Conservation (phyloP, 1,140 invertebrate genomes). For the Pseudomyrmex concolor region DNA sequence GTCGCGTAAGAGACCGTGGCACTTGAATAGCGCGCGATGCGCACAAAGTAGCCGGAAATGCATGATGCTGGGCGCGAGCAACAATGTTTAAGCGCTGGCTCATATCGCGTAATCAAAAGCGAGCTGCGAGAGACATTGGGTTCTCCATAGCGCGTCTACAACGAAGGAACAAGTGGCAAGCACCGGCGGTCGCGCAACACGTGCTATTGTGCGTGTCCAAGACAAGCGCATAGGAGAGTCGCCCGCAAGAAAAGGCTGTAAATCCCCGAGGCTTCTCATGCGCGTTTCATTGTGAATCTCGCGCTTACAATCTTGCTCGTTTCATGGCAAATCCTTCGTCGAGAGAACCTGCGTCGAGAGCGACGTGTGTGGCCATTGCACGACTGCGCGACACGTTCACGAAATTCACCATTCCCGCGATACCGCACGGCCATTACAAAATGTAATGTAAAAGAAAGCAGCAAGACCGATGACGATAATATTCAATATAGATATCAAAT, state of each 20-base stretch:
- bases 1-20: constrained; percentile 57
- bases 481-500: too few species aligned
- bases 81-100: constrained; percentile 64
- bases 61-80: constrained; percentile 20
- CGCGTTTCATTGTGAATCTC: constrained; percentile 74
- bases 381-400: constrained; percentile 60
- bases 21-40: constrained; percentile 66
- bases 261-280: constrained; percentile 75
- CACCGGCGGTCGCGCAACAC: constrained; percentile 70
- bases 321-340: constrained; percentile 73
- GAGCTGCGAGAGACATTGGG: constrained; percentile 67
- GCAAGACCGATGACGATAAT: too few species aligned
- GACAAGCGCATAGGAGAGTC: constrained; percentile 63
- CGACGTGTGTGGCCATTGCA: constrained; percentile 77
- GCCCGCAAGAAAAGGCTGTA: constrained; percentile 76
- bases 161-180: constrained; percentile 73
- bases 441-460: constrained; percentile 51
- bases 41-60: constrained; percentile 40
- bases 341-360: constrained; percentile 71
- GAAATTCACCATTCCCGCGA: constrained; percentile 79
- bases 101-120: constrained; percentile 74
- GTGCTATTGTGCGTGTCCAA: constrained; percentile 72
- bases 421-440: constrained; percentile 76
- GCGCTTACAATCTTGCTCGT: constrained; percentile 76
- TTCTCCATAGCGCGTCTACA: constrained; percentile 62